These are phyloP conservation scores for Trichomalopsis sarcophagae DNA, from an alignment of 1,140 invertebrate genomes.

Conservation along the genomic window DNA sequence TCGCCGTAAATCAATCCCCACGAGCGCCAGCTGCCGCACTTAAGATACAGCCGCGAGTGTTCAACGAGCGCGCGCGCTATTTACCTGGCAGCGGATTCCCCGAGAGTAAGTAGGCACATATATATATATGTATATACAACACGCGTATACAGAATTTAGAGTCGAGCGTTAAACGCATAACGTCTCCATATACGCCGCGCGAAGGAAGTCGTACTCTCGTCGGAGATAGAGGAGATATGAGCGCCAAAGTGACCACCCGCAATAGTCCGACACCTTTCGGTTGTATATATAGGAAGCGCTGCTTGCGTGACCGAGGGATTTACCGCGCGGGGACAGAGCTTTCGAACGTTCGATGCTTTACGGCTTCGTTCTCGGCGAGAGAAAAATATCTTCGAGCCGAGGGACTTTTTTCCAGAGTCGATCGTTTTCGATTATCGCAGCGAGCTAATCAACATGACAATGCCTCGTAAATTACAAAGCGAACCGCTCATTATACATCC, in stretches of 20 bases:
- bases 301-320: conserved; percentile 60
- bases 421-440: not conserved
- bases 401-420: too few species aligned
- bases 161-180: conserved; percentile 55
- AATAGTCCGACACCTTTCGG: conserved; percentile 54
- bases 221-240: conserved; percentile 55
- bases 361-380: not conserved
- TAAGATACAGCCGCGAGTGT: not conserved
- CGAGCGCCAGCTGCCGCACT: not conserved
- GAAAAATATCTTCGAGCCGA: too few species aligned
- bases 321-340: conserved; percentile 60
- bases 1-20: not conserved
- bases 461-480: not conserved
- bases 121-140: not conserved
- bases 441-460: not conserved
- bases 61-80: conserved; percentile 16
- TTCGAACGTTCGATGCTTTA: conserved; percentile 44
- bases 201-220: conserved; percentile 70
- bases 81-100: conserved; percentile 16
- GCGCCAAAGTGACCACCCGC: conserved; percentile 68
- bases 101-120: not conserved
- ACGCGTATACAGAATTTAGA: not conserved
- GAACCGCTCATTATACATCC: not conserved
- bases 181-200: conserved; percentile 67
- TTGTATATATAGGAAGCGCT: not conserved